Percentiles rank a stretch among this genome's conserved stretches.
Evolutionary conservation across 2,113 vertebrate genomes (phyloP).

Genomic region (Atrichornis clamosus): DNA sequence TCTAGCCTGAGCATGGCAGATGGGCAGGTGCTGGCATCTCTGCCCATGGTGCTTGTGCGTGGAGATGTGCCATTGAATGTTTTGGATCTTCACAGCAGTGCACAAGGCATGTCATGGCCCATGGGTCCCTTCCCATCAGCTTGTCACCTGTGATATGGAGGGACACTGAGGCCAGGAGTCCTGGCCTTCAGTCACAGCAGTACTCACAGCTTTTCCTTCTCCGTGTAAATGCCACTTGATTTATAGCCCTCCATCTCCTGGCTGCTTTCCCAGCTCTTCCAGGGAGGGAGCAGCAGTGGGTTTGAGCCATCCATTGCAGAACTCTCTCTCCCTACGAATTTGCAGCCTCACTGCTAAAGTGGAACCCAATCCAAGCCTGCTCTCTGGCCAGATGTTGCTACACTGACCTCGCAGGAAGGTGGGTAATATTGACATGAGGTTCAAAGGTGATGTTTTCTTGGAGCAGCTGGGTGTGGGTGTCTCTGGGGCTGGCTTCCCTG

Average conservation of each 20-base stretch:
- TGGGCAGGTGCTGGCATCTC: not conserved
- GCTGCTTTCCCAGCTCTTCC: not conserved
- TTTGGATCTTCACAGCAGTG: not conserved
- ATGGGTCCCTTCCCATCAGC: not conserved
- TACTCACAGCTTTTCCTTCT: not conserved
- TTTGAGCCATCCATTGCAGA: not conserved
- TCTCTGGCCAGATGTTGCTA: slow-evolving; percentile 5
- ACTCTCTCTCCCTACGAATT: not conserved
- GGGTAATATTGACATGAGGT: not conserved
- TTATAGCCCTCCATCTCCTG: not conserved
- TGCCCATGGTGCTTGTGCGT: fast-evolving
- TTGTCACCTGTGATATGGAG: not conserved
- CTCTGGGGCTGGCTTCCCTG: not conserved
- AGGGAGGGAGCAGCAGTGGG: not conserved
- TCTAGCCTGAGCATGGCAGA: not conserved
- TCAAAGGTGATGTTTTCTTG: slow-evolving; percentile 56
- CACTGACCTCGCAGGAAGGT: not conserved
- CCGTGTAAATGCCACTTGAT: not conserved
- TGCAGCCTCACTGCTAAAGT: not conserved
- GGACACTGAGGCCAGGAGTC: not conserved
- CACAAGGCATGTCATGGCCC: not conserved
- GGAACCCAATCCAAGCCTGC: not conserved
- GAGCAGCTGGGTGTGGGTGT: not conserved
- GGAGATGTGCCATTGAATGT: not conserved
- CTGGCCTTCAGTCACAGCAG: not conserved